phyloP scores from a whole-genome alignment of 2,113 vertebrate species.

The Phyllostomus hastatus region DNA sequence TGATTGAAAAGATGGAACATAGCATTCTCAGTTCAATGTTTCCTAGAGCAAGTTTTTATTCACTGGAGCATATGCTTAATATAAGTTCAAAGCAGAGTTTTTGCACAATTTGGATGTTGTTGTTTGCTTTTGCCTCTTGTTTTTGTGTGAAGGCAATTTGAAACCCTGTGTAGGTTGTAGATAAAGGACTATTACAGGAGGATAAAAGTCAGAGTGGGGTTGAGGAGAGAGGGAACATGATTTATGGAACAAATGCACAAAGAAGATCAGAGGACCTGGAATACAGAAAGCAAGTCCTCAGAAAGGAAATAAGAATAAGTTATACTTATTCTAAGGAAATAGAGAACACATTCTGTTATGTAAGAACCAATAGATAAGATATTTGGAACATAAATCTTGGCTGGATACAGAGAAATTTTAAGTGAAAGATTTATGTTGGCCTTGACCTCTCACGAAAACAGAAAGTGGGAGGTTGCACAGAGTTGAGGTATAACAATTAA shows the following conservation, averaged over 20 bases:
- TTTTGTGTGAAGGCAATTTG: not conserved
- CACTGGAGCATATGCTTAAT: not conserved
- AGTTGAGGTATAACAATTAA: not conserved
- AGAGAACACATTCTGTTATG: not conserved
- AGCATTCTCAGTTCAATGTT: conserved; percentile 17
- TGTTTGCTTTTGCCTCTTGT: not conserved
- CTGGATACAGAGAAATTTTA: conserved; percentile 26
- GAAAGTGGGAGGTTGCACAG: not conserved
- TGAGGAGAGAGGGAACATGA: not conserved
- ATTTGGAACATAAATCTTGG: not conserved
- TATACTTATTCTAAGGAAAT: not conserved
- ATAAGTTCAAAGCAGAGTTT: not conserved
- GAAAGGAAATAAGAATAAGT: not conserved
- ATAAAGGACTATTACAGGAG: not conserved
- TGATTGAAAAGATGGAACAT: conserved; percentile 22
- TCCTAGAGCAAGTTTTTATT: not conserved
- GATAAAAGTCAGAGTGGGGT: not conserved
- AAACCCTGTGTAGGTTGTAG: not conserved
- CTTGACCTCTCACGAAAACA: not conserved
- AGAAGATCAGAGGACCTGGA: not conserved
- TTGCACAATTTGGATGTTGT: not conserved
- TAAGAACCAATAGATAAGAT: not conserved
- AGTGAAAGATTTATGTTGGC: not conserved
- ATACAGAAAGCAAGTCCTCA: not conserved
- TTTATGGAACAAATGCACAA: not conserved